These are phyloP conservation scores for Podotricha telesiphe DNA, from an alignment of 2,888 invertebrate species.

Conservation along the genomic window DNA sequence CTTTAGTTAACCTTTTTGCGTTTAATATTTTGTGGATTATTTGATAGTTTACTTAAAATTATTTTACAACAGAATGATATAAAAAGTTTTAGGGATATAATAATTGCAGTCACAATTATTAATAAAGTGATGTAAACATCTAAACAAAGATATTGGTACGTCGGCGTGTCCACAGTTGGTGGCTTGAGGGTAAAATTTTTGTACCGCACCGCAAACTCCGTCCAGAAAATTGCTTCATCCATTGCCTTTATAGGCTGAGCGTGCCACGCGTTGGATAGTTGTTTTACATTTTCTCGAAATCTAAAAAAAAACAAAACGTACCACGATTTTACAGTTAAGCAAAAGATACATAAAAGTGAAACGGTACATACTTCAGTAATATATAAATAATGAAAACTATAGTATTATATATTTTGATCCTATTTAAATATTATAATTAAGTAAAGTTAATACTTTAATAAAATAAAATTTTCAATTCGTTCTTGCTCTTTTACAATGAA, in stretches of 20 bases:
- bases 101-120: slow-evolving; percentile 2
- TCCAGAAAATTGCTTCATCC: slow-evolving; percentile 83
- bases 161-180: slow-evolving; percentile 59
- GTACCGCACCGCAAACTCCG: slow-evolving; percentile 80
- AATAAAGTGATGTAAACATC: slow-evolving; percentile 49
- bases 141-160: slow-evolving; percentile 69
- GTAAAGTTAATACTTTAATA: too few relatives aligned
- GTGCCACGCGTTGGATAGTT: slow-evolving; percentile 77
- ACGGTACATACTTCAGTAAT: too few relatives aligned
- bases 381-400: too few relatives aligned
- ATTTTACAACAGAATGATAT: not conserved
- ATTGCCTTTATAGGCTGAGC: slow-evolving; percentile 77
- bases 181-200: slow-evolving; percentile 68
- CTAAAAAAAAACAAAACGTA: slow-evolving; percentile 24
- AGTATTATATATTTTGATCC: too few relatives aligned
- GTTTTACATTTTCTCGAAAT: slow-evolving; percentile 65
- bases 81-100: slow-evolving; percentile 4
- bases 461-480: too few relatives aligned
- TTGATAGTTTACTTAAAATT: not conserved
- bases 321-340: too few relatives aligned
- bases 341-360: too few relatives aligned
- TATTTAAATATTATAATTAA: too few relatives aligned
- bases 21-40: not conserved
- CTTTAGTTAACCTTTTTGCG: slow-evolving; percentile 5
- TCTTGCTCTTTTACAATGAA: too few relatives aligned